Evolutionary conservation across 2,888 invertebrate species (phyloP).

Genomic region (Beris morrisii): DNA sequence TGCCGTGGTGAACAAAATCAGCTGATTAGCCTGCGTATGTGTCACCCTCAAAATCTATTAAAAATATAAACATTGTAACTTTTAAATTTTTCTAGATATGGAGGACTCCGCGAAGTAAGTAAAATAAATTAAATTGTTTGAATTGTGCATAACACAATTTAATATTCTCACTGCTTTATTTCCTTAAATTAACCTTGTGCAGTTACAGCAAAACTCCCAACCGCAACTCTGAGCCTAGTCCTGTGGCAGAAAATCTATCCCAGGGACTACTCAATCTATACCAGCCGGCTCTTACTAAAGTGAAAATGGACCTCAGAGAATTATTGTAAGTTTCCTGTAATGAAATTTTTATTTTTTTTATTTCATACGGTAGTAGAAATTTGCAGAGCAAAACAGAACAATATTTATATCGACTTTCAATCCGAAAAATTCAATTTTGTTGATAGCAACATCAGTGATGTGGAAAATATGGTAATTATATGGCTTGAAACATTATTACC

Average conservation of each 20-base stretch:
- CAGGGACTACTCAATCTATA: conserved; percentile 48
- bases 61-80: too few species aligned
- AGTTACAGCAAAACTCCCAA: too few species aligned
- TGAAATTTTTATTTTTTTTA: background rate
- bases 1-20: too few species aligned
- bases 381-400: conserved; percentile 51
- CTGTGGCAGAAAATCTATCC: conserved; percentile 43
- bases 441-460: conserved; percentile 47
- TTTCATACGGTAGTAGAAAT: background rate
- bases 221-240: background rate
- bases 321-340: conserved; percentile 46
- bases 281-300: conserved; percentile 48
- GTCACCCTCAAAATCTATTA: too few species aligned
- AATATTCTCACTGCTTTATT: too few species aligned
- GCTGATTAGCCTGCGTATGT: too few species aligned
- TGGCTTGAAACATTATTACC: background rate
- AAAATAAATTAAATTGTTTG: too few species aligned
- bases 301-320: conserved; percentile 50
- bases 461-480: conserved; percentile 50
- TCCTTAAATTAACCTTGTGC: too few species aligned
- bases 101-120: too few species aligned
- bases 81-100: too few species aligned
- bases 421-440: conserved; percentile 51
- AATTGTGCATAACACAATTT: too few species aligned
- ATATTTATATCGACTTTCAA: conserved; percentile 52